phyloP scores from a whole-genome alignment of 2,113 vertebrate genomes.

The Nibea coibor region DNA sequence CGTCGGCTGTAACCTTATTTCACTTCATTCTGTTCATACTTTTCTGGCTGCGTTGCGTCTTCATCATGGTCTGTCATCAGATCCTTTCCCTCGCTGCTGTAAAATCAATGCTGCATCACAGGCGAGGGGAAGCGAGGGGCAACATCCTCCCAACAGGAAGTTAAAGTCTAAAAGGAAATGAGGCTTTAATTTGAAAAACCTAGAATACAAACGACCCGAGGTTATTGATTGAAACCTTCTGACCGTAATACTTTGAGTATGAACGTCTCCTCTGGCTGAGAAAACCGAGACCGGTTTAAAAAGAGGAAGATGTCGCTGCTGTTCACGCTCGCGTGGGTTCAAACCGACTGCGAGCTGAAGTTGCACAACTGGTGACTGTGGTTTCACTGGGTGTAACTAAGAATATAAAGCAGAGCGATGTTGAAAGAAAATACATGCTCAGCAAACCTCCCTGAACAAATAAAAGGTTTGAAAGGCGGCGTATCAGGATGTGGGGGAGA shows the following conservation, averaged over 20 bases:
- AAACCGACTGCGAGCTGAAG: not conserved
- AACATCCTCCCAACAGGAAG: constrained; percentile 14
- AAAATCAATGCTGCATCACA: not conserved
- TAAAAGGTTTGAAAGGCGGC: constrained; percentile 15
- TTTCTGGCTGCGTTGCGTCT: not conserved
- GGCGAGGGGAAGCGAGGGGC: not conserved
- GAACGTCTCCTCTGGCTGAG: not conserved
- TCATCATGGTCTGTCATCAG: not conserved
- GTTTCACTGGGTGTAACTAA: constrained; percentile 34
- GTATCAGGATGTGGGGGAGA: not conserved
- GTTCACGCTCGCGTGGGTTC: not conserved
- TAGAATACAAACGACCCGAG: not conserved
- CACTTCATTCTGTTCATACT: not conserved
- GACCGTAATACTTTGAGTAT: not conserved
- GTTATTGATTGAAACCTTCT: constrained; percentile 9
- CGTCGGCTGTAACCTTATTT: not conserved
- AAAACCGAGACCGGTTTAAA: not conserved
- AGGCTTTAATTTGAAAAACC: constrained; percentile 7
- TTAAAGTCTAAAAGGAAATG: constrained; percentile 13
- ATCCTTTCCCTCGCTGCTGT: not conserved
- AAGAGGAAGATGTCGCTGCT: not conserved
- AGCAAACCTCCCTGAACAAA: constrained; percentile 45
- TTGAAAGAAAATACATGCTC: constrained; percentile 8
- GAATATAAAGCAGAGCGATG: not conserved
- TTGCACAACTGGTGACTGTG: constrained; percentile 3